A percentile compares a stretch with the other conserved stretches of the same genome.
Evolutionary conservation across 2,113 vertebrate genomes (phyloP).

Genomic region (Gallinago undulata): DNA sequence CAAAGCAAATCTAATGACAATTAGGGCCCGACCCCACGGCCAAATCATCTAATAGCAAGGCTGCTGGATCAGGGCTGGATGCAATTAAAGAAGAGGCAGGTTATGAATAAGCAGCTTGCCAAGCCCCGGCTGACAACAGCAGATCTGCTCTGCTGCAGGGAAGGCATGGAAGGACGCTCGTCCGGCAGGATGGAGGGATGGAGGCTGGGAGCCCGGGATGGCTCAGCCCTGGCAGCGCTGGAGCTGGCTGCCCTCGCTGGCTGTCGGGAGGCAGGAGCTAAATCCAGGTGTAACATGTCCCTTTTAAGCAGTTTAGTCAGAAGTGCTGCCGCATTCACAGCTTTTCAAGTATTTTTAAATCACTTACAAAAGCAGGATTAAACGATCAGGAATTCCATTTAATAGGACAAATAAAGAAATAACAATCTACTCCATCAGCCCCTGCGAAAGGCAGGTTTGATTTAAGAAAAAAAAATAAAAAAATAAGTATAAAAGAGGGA

Average conservation of each 20-base stretch:
- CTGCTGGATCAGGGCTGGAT: background rate
- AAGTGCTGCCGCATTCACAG: conserved; percentile 52
- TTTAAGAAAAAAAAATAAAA: conserved; percentile 57
- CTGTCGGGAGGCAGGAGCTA: conserved; percentile 5
- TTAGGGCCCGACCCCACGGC: background rate
- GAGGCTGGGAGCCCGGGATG: background rate
- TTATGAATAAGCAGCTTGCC: background rate
- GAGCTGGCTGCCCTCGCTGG: background rate
- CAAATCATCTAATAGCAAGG: background rate
- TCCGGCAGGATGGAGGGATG: background rate
- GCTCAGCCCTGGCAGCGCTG: background rate
- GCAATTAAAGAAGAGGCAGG: background rate
- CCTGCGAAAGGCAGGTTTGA: conserved; percentile 73
- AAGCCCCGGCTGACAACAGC: background rate
- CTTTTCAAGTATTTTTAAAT: conserved; percentile 84
- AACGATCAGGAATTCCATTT: conserved; percentile 85
- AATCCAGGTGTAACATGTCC: background rate
- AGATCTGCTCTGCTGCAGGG: background rate
- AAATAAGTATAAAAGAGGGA: conserved; percentile 64
- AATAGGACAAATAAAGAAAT: conserved; percentile 88
- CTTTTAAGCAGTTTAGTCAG: conserved; percentile 69
- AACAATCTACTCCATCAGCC: conserved; percentile 84
- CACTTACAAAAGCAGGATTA: conserved; percentile 86
- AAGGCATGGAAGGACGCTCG: background rate
- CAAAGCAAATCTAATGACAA: background rate